These are phyloP conservation scores for Rhynchonema sp. DNA, from an alignment of 2,888 invertebrate genomes.

Conservation along the genomic window DNA sequence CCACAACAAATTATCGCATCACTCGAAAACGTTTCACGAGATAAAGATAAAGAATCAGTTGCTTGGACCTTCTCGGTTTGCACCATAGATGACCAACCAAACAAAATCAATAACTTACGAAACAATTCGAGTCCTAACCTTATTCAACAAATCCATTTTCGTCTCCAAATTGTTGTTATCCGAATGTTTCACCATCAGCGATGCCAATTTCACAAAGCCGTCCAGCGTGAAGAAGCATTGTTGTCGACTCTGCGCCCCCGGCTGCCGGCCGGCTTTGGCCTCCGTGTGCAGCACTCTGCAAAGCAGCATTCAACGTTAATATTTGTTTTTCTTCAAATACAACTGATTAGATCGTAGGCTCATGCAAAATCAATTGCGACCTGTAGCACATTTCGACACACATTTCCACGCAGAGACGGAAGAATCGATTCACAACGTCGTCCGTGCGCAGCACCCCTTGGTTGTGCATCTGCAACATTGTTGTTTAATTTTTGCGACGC, in stretches of 20 bases:
- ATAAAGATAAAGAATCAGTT: too few relatives aligned
- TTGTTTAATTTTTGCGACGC: not conserved
- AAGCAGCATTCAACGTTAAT: constrained; percentile 35
- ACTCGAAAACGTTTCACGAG: too few relatives aligned
- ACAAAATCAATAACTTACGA: too few relatives aligned
- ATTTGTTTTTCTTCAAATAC: too few relatives aligned
- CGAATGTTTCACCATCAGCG: constrained; percentile 54
- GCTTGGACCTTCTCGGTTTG: too few relatives aligned
- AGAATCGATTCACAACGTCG: constrained; percentile 86
- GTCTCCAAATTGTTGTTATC: constrained; percentile 76
- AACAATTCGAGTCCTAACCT: constrained; percentile 38
- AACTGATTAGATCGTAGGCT: too few relatives aligned
- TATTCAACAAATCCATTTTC: constrained; percentile 85
- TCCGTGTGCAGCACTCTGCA: not conserved
- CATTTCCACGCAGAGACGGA: constrained; percentile 83
- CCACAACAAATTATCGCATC: too few relatives aligned
- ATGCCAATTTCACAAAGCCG: constrained; percentile 77
- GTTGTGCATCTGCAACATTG: constrained; percentile 56
- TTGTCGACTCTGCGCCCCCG: not conserved
- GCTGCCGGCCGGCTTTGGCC: not conserved
- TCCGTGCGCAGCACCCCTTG: constrained; percentile 90
- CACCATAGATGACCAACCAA: too few relatives aligned
- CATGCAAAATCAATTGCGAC: too few relatives aligned
- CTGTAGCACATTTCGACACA: constrained; percentile 85
- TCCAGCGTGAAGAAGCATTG: constrained; percentile 64